Evolutionary conservation across 1,140 invertebrate genomes (phyloP).

Genomic region (Hyposmocoma kahamanoa): DNA sequence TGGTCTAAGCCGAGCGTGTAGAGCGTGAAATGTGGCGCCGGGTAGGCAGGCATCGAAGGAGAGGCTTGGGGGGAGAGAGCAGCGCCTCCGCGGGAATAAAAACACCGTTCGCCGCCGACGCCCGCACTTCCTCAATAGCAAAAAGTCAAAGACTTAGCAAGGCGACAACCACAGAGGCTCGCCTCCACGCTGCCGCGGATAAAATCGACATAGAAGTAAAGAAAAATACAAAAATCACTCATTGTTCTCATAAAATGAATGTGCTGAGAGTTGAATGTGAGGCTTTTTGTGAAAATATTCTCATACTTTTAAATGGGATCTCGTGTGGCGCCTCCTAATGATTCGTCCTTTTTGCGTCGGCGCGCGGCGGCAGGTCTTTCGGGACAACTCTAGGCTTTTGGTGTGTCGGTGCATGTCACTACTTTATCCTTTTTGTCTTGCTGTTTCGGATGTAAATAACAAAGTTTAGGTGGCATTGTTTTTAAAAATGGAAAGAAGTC

Average conservation of each 20-base stretch:
- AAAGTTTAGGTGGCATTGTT: slow-evolving; percentile 66
- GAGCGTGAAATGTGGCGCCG: no score
- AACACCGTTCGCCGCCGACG: slow-evolving; percentile 47
- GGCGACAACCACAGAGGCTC: slow-evolving; percentile 59
- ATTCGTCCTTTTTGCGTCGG: slow-evolving; percentile 64
- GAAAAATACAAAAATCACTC: slow-evolving; percentile 72
- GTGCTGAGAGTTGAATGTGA: slow-evolving; percentile 69
- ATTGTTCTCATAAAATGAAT: slow-evolving; percentile 74
- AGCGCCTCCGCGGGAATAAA: slow-evolving; percentile 42
- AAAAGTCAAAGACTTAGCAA: slow-evolving; percentile 66
- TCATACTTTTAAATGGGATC: slow-evolving; percentile 71
- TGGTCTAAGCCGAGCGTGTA: no score
- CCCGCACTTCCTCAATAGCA: slow-evolving; percentile 51
- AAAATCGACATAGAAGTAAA: slow-evolving; percentile 72
- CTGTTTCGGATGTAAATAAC: slow-evolving; percentile 67
- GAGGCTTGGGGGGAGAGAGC: slow-evolving; percentile 17
- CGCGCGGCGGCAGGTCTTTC: slow-evolving; percentile 33
- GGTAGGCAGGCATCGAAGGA: slow-evolving; percentile 9
- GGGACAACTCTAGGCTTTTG: slow-evolving; percentile 49
- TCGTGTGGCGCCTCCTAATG: slow-evolving; percentile 72
- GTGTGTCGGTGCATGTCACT: slow-evolving; percentile 60
- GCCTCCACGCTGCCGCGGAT: slow-evolving; percentile 58
- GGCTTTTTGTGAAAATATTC: slow-evolving; percentile 72
- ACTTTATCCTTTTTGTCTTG: slow-evolving; percentile 49
- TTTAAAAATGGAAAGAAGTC: slow-evolving; percentile 33